A percentile compares a stretch with the other conserved stretches of the same genome.
These are phyloP conservation scores for Leucophenga varia DNA, from an alignment of 1,140 invertebrate genomes.

Conservation along the genomic window DNA sequence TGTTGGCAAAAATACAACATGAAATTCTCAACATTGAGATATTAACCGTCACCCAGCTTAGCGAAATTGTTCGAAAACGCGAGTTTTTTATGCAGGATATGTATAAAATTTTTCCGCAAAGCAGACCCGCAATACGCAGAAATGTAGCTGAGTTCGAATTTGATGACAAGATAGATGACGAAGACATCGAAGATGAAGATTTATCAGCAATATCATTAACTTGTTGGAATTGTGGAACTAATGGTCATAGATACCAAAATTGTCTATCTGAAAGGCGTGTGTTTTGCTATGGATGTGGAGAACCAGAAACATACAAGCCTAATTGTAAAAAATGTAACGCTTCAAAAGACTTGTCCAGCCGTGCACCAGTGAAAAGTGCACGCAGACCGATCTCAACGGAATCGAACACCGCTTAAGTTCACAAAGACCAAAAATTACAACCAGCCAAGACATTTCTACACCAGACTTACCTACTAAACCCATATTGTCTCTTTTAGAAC, in stretches of 20 bases:
- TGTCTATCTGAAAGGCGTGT: neutral
- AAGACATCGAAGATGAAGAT: neutral
- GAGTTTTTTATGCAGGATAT: neutral
- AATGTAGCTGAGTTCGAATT: too few species aligned
- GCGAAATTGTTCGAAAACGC: neutral
- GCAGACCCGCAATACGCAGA: too few species aligned
- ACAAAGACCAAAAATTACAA: neutral
- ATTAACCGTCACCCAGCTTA: neutral
- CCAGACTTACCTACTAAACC: neutral
- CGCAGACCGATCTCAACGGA: neutral
- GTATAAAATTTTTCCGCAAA: neutral
- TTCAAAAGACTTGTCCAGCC: neutral
- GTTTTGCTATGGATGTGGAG: neutral
- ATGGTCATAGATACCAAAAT: neutral
- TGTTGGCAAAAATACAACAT: too few species aligned
- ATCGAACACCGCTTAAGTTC: neutral
- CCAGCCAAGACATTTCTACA: neutral
- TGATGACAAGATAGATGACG: too few species aligned
- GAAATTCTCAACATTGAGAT: constrained; percentile 1
- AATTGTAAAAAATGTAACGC: neutral
- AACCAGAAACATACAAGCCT: neutral
- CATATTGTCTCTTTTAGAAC: too few species aligned
- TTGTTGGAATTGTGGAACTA: neutral
- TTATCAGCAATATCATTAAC: neutral
- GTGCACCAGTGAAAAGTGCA: neutral